These are phyloP conservation scores for Sinodicranocentrus sp. DNA, from an alignment of 2,888 invertebrate species.

Conservation along the genomic window DNA sequence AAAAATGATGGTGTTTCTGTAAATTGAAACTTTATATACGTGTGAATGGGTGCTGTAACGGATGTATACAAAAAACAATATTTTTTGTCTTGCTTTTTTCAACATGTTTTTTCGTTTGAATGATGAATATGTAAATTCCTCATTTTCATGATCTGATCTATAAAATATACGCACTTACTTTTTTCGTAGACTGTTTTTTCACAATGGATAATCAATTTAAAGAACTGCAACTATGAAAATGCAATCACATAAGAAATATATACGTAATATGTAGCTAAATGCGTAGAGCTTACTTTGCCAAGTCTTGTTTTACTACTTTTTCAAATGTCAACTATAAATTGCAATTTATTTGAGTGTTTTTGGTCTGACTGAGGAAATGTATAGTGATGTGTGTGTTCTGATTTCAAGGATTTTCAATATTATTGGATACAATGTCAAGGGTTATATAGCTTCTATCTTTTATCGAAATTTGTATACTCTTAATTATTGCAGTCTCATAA, in stretches of 20 bases:
- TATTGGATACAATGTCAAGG: no score
- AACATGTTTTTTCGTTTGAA: no score
- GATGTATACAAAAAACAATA: not conserved
- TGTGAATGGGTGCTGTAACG: constrained; percentile 51
- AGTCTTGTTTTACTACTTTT: constrained; percentile 13
- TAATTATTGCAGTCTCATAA: no score
- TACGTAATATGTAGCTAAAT: constrained; percentile 1
- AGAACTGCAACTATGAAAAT: constrained; percentile 44
- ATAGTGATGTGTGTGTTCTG: no score
- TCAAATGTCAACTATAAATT: not conserved
- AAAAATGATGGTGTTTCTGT: no score
- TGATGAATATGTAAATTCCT: constrained; percentile 21
- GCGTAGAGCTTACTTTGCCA: no score
- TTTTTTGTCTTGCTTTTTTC: no score
- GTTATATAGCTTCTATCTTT: no score
- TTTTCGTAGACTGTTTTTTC: not conserved
- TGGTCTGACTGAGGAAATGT: no score
- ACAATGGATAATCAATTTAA: constrained; percentile 35
- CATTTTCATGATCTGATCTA: constrained; percentile 52
- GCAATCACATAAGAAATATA: constrained; percentile 40
- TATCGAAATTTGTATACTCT: no score
- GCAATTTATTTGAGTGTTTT: no score
- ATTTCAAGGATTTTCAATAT: no score
- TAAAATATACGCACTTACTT: not conserved
- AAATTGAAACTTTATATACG: constrained; percentile 31